Evolutionary conservation across 2,113 vertebrate genomes (phyloP).

Genomic region (Actinemys pallida): DNA sequence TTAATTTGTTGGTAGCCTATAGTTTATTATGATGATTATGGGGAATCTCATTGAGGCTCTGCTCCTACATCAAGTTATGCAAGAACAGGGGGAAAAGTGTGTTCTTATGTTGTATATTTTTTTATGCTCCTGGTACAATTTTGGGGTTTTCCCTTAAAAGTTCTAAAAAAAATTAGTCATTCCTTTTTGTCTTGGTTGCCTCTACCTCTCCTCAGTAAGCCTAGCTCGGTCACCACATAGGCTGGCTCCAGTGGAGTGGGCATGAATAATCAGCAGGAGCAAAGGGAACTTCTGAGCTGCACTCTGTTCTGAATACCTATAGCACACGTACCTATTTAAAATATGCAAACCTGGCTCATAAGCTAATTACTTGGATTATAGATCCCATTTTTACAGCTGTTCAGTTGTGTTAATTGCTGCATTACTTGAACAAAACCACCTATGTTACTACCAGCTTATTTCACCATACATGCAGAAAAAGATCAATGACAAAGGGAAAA

Average conservation of each 20-base stretch:
- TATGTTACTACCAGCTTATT: rapidly evolving
- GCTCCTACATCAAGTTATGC: neutral
- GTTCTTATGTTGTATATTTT: neutral
- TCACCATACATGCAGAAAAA: neutral
- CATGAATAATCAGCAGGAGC: neutral
- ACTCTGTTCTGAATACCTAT: rapidly evolving
- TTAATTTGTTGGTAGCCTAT: neutral
- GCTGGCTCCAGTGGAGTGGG: neutral
- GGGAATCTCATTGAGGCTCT: neutral
- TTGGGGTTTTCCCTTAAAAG: neutral
- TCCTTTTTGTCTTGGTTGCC: neutral
- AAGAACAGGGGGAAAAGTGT: too few species aligned
- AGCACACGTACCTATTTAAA: neutral
- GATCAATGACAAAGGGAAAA: neutral
- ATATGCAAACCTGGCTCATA: neutral
- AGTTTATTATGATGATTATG: neutral
- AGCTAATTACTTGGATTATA: neutral
- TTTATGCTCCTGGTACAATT: neutral
- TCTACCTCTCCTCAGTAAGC: neutral
- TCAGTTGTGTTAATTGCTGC: neutral
- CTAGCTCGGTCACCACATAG: neutral
- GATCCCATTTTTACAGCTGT: neutral
- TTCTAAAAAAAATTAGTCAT: neutral
- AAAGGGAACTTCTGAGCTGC: rapidly evolving
- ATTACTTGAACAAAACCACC: neutral